Conservation (phyloP, 2,113 vertebrate genomes). For the Periophthalmodon schlosseri region DNA sequence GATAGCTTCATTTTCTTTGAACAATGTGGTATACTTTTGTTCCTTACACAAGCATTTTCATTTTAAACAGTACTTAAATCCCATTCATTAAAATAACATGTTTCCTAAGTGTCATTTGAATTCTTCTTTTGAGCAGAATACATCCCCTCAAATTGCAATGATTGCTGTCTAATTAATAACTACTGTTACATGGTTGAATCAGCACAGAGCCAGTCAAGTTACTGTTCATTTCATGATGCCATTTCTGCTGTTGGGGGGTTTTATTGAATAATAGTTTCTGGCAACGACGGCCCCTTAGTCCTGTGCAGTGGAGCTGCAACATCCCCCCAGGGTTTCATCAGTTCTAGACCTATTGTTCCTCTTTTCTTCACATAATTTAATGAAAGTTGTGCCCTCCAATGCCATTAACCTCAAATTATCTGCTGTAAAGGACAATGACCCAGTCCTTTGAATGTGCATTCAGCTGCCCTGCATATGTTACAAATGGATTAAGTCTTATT, state of each 20-base stretch:
- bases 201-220: slow-evolving; percentile 41
- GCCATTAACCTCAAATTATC: slow-evolving; percentile 30
- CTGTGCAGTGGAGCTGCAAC: slow-evolving; percentile 75
- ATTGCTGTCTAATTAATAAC: slow-evolving; percentile 47
- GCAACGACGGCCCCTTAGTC: slow-evolving; percentile 66
- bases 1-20: no score
- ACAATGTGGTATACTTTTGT: no score
- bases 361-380: slow-evolving; percentile 49
- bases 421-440: slow-evolving; percentile 29
- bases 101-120: no score
- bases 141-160: neutral
- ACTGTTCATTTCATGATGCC: slow-evolving; percentile 55
- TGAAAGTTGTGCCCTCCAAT: slow-evolving; percentile 35
- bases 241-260: slow-evolving; percentile 46
- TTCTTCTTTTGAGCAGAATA: slow-evolving; percentile 5
- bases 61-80: no score
- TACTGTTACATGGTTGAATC: slow-evolving; percentile 29
- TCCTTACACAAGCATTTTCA: no score
- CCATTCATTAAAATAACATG: no score
- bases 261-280: slow-evolving; percentile 65
- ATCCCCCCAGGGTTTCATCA: slow-evolving; percentile 62
- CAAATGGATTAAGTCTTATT: no score
- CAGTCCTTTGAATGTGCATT: slow-evolving; percentile 37
- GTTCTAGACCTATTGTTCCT: slow-evolving; percentile 44
- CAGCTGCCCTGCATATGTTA: neutral